Conservation (phyloP, 2,113 vertebrate species). For the human region DNA sequence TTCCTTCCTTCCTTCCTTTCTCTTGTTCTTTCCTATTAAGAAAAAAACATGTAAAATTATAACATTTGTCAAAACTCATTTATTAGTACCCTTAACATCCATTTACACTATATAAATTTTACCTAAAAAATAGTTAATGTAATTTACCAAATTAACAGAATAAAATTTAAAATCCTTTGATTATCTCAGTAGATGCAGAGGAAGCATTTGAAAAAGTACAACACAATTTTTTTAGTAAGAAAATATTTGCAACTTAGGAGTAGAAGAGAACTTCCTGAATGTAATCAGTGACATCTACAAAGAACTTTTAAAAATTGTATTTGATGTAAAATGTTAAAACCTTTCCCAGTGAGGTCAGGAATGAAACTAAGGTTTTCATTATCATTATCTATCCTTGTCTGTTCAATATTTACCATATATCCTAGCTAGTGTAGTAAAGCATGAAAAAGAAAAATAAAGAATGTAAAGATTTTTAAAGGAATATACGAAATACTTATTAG, state of each 20-base stretch:
- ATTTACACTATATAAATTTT: not conserved
- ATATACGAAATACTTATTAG: not conserved
- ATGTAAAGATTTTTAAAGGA: not conserved
- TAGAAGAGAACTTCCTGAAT: not conserved
- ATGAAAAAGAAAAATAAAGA: not conserved
- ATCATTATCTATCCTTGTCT: not conserved
- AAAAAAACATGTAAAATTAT: not conserved
- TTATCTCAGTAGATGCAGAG: not conserved
- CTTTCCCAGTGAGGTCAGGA: too few relatives aligned
- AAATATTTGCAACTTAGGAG: not conserved
- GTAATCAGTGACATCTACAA: not conserved
- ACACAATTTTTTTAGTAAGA: not conserved
- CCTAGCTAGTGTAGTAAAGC: not conserved
- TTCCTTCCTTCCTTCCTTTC: too few relatives aligned
- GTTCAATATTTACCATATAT: not conserved
- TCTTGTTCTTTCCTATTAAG: not conserved
- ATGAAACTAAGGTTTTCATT: not conserved
- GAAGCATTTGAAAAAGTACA: not conserved
- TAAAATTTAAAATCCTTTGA: not conserved
- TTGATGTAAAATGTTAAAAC: not conserved
- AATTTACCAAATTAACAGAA: too few relatives aligned
- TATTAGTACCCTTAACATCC: not conserved
- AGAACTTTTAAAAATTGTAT: not conserved
- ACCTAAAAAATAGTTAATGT: too few relatives aligned
- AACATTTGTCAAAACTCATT: too few relatives aligned